Evolutionary conservation across 2,797 vertebrate genomes (phyloP).

Genomic region (Todus mexicanus): DNA sequence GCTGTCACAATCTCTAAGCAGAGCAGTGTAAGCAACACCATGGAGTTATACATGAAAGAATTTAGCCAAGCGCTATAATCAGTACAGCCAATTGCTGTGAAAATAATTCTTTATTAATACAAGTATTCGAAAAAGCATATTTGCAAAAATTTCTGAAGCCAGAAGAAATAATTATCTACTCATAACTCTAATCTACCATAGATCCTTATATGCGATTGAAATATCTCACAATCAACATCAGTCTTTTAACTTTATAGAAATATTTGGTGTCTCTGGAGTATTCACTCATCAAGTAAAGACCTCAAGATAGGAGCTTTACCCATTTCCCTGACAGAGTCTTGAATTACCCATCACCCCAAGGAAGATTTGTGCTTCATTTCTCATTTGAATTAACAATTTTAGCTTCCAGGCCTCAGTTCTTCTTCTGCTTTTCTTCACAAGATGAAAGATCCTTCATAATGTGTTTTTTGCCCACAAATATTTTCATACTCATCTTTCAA

Average conservation of each 20-base stretch:
- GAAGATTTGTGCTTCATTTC: not conserved
- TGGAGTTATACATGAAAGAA: accelerated
- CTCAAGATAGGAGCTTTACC: not conserved
- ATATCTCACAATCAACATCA: not conserved
- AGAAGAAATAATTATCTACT: not conserved
- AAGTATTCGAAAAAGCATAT: not conserved
- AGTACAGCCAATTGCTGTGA: not conserved
- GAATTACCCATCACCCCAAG: not conserved
- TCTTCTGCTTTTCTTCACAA: not conserved
- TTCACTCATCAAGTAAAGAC: not conserved
- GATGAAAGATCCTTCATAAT: not conserved
- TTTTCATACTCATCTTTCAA: not conserved
- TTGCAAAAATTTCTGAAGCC: not conserved
- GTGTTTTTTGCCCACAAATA: not conserved
- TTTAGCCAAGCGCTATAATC: not conserved
- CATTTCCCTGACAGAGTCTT: not conserved
- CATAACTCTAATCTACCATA: not conserved
- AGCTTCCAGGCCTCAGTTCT: not conserved
- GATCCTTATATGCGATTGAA: not conserved
- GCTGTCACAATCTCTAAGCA: not conserved
- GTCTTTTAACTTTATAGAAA: not conserved
- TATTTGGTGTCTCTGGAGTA: not conserved
- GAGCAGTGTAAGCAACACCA: not conserved
- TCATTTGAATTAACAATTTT: not conserved
- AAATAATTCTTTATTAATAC: not conserved